These are phyloP conservation scores for Heterohyrax brucei DNA, from an alignment of 2,797 vertebrate genomes.

Conservation along the genomic window DNA sequence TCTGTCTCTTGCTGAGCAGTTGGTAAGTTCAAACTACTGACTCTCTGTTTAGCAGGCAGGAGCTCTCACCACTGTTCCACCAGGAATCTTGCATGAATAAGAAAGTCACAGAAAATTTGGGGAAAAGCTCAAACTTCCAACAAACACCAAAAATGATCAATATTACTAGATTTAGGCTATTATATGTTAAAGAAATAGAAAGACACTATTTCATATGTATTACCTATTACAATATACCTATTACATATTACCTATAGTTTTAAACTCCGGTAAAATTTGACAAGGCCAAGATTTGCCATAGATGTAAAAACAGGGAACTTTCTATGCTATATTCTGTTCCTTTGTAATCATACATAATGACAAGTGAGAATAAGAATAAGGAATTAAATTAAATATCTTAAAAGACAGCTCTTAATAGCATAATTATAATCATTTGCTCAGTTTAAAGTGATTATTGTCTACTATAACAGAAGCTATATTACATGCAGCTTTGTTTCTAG, in stretches of 20 bases:
- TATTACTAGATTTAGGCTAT: neutral
- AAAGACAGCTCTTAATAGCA: neutral
- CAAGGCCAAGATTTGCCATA: neutral
- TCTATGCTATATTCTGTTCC: neutral
- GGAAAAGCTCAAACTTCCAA: neutral
- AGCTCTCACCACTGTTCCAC: no score
- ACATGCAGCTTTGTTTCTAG: neutral
- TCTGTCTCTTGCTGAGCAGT: no score
- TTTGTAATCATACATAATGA: neutral
- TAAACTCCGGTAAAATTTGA: neutral
- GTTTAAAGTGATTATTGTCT: neutral
- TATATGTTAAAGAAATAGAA: neutral
- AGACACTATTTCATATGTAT: neutral
- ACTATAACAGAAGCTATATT: neutral
- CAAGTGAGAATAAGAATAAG: neutral
- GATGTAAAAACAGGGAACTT: neutral
- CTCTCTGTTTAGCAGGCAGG: no score
- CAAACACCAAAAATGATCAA: neutral
- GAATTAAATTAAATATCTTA: slow-evolving; percentile 58
- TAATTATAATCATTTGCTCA: slow-evolving; percentile 27
- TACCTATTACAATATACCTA: neutral
- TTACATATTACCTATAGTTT: neutral
- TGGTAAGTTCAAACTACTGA: no score
- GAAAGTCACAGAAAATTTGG: slow-evolving; percentile 15
- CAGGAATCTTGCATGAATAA: neutral